phyloP scores from a whole-genome alignment of 2,888 invertebrate genomes.

The Chouioia cunea region DNA sequence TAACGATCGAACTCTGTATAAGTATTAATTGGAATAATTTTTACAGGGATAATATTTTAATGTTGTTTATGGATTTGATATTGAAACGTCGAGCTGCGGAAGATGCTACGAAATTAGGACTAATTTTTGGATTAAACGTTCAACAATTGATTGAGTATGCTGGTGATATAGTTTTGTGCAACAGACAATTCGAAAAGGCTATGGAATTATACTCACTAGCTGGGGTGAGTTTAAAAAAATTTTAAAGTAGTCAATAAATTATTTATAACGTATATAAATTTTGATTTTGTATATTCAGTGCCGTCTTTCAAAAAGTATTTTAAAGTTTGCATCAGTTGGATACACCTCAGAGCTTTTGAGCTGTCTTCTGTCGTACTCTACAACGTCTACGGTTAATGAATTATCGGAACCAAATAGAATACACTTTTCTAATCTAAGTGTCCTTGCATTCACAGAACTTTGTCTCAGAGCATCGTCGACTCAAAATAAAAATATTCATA shows the following conservation, averaged over 20 bases:
- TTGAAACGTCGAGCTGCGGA: constrained; percentile 71
- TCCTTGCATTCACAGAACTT: constrained; percentile 76
- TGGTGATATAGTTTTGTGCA: constrained; percentile 83
- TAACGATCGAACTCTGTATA: not conserved
- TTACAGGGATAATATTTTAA: constrained; percentile 68
- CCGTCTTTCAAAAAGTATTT: constrained; percentile 73
- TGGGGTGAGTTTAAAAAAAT: constrained; percentile 70
- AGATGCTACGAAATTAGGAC: constrained; percentile 73
- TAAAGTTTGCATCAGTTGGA: constrained; percentile 75
- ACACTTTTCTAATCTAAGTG: constrained; percentile 76
- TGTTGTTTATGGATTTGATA: constrained; percentile 73
- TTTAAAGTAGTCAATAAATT: too few relatives aligned
- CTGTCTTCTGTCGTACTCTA: constrained; percentile 73
- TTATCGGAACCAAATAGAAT: constrained; percentile 74
- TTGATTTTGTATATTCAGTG: constrained; percentile 64
- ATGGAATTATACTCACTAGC: constrained; percentile 85
- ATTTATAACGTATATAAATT: too few relatives aligned
- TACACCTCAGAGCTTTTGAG: constrained; percentile 74
- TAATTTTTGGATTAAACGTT: constrained; percentile 75
- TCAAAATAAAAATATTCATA: constrained; percentile 64
- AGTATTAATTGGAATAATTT: constrained; percentile 39
- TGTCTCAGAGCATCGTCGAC: constrained; percentile 65
- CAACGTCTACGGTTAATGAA: constrained; percentile 70
- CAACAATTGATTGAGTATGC: constrained; percentile 81
- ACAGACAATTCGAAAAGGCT: constrained; percentile 82